These are phyloP conservation scores for Minunthozetes semirufus DNA, from an alignment of 2,888 invertebrate species.

Conservation along the genomic window DNA sequence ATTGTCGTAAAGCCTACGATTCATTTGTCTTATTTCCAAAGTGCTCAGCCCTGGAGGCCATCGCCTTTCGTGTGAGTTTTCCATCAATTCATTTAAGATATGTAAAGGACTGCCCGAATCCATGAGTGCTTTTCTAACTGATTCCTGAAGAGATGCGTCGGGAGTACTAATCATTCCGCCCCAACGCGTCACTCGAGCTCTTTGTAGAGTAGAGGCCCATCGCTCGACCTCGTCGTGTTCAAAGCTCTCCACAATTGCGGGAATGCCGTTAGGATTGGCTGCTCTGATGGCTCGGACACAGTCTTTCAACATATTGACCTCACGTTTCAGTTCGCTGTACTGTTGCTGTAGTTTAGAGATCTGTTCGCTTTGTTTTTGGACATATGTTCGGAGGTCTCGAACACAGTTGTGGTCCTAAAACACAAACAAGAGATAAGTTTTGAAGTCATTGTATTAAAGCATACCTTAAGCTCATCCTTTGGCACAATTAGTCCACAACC, in stretches of 20 bases:
- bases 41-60: slow-evolving; percentile 89
- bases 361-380: slow-evolving; percentile 78
- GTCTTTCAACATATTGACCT: slow-evolving; percentile 74
- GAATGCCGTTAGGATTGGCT: slow-evolving; percentile 75
- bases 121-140: slow-evolving; percentile 83
- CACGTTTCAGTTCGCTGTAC: slow-evolving; percentile 80
- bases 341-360: slow-evolving; percentile 76
- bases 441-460: too few relatives aligned
- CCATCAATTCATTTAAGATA: slow-evolving; percentile 89
- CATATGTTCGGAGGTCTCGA: slow-evolving; percentile 71
- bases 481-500: slow-evolving; percentile 91
- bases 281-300: slow-evolving; percentile 72
- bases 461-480: slow-evolving; percentile 77
- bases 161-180: slow-evolving; percentile 98
- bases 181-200: slow-evolving; percentile 89
- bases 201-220: slow-evolving; percentile 73
- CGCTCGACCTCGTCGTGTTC: slow-evolving; percentile 79
- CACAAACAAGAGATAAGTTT: too few relatives aligned
- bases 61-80: slow-evolving; percentile 89
- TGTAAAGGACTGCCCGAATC: slow-evolving; percentile 91
- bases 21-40: slow-evolving; percentile 86
- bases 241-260: slow-evolving; percentile 87
- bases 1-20: slow-evolving; percentile 84
- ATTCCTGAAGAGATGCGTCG: slow-evolving; percentile 82
- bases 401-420: slow-evolving; percentile 80